A percentile compares a stretch with the other conserved stretches of the same genome.
phyloP scores from a whole-genome alignment of 30 jellyfish, hydroid and myxozoan species.

The Rhopilema esculentum region DNA sequence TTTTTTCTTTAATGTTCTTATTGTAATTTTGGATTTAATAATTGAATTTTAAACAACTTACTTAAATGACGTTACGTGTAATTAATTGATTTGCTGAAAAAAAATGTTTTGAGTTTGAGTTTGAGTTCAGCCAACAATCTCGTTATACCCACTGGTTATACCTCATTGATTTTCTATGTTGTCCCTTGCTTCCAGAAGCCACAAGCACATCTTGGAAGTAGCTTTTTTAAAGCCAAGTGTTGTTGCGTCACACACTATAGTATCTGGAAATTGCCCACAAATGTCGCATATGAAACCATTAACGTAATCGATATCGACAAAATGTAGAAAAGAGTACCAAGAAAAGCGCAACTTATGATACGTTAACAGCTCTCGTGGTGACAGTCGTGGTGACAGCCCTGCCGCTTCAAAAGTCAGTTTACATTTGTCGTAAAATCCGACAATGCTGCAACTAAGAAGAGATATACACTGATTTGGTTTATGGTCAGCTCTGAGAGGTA shows the following conservation, averaged over 20 bases:
- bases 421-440: neutral
- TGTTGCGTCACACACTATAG: slow-evolving; percentile 32
- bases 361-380: neutral
- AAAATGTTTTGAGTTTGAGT: no score
- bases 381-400: neutral
- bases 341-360: slow-evolving; percentile 13
- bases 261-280: slow-evolving; percentile 26
- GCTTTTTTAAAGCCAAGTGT: slow-evolving; percentile 17
- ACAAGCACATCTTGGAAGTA: neutral
- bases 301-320: slow-evolving; percentile 10
- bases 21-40: no score
- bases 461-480: neutral
- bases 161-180: no score
- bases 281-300: slow-evolving; percentile 20
- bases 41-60: no score
- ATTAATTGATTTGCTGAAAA: no score
- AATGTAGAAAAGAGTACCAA: slow-evolving; percentile 19
- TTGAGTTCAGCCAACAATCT: no score
- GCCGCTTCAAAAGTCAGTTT: neutral
- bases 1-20: no score
- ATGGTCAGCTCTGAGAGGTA: neutral
- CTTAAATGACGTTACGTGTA: no score
- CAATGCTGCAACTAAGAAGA: neutral
- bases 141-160: no score
- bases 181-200: neutral